Evolutionary conservation across 2,797 vertebrate species (phyloP).

Genomic region (Spinus olivaceus): DNA sequence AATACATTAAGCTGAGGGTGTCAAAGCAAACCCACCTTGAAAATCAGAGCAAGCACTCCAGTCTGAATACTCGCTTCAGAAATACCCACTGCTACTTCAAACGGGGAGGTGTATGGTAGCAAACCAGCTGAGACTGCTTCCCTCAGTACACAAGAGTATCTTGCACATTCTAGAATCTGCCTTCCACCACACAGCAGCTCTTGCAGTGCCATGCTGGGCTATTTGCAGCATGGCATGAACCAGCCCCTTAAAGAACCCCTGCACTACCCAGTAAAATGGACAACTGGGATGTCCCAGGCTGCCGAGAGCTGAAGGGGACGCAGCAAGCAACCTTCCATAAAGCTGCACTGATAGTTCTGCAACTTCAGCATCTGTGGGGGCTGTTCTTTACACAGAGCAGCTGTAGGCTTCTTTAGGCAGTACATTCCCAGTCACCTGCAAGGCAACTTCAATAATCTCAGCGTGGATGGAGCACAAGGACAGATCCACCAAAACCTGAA

Average conservation of each 20-base stretch:
- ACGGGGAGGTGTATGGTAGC: fast-evolving
- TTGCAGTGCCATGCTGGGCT: neutral
- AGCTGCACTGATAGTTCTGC: fast-evolving
- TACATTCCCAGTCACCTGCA: neutral
- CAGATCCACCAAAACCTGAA: neutral
- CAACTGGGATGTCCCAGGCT: neutral
- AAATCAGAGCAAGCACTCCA: neutral
- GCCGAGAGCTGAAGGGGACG: neutral
- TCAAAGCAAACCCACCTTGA: neutral
- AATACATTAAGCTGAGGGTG: neutral
- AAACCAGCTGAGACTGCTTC: neutral
- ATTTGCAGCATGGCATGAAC: neutral
- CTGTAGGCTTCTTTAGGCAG: neutral
- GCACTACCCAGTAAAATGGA: neutral
- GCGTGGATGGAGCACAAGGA: neutral
- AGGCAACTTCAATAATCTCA: neutral
- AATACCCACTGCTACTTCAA: neutral
- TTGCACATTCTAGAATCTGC: neutral
- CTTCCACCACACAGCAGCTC: neutral
- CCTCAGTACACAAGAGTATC: neutral
- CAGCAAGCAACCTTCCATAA: neutral
- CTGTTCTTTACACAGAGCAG: neutral
- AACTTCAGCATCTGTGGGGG: neutral
- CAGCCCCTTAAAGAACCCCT: neutral
- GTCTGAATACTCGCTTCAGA: neutral